Evolutionary conservation across 2,888 invertebrate genomes (phyloP).

Genomic region (Heliconius ismenius): DNA sequence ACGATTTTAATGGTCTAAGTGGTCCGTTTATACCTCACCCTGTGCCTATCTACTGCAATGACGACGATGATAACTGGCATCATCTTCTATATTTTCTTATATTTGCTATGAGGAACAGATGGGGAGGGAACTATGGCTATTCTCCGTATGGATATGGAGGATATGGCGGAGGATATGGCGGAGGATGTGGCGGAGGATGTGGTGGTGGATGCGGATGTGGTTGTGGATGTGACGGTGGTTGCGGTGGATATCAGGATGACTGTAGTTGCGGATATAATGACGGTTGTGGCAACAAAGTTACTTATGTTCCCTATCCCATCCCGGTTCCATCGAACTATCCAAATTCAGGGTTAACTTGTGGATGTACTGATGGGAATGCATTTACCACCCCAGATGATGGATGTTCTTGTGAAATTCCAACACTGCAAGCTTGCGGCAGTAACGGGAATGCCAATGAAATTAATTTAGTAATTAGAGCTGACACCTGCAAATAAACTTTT

Average conservation of each 20-base stretch:
- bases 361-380: neutral
- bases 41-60: constrained; percentile 54
- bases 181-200: constrained; percentile 18
- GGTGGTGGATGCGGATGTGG: constrained; percentile 32
- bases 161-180: constrained; percentile 3
- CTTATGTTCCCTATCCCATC: constrained; percentile 46
- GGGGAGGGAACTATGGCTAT: constrained; percentile 27
- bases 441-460: constrained; percentile 42
- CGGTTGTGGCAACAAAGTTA: constrained; percentile 26
- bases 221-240: constrained; percentile 36
- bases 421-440: constrained; percentile 21
- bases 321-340: constrained; percentile 40
- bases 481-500: constrained; percentile 32
- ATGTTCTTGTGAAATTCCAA: constrained; percentile 23
- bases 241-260: constrained; percentile 15
- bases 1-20: constrained; percentile 26
- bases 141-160: constrained; percentile 34
- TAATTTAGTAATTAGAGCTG: constrained; percentile 42
- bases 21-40: constrained; percentile 21
- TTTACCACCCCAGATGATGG: neutral
- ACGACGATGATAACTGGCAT: constrained; percentile 50
- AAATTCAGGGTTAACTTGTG: constrained; percentile 4
- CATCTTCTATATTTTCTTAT: constrained; percentile 58
- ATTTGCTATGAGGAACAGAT: constrained; percentile 55
- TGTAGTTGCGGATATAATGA: constrained; percentile 26